These are phyloP conservation scores for Coelopa frigida DNA, from an alignment of 1,140 invertebrate species.

Conservation along the genomic window DNA sequence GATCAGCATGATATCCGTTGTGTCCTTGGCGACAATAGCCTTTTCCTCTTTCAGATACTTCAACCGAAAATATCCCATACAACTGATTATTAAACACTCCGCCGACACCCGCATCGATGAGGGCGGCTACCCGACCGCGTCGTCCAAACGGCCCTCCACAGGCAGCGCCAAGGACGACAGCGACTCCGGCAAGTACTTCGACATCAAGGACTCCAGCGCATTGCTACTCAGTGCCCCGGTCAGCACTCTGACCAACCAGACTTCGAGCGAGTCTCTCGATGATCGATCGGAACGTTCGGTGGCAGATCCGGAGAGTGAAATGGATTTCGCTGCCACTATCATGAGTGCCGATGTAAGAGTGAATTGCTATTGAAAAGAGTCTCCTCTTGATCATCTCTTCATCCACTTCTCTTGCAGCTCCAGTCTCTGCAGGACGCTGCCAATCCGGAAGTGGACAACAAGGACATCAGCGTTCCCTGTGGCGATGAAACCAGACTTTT, in stretches of 20 bases:
- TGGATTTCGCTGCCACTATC: slow-evolving; percentile 31
- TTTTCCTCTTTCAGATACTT: slow-evolving; percentile 53
- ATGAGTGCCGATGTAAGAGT: slow-evolving; percentile 29
- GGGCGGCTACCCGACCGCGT: background rate
- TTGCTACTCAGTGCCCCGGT: background rate
- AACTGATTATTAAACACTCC: slow-evolving; percentile 47
- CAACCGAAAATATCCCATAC: slow-evolving; percentile 85
- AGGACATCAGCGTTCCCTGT: slow-evolving; percentile 29
- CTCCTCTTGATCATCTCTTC: background rate
- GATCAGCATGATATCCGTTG: background rate
- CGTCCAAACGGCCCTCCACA: too few species aligned
- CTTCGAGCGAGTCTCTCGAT: slow-evolving; percentile 1
- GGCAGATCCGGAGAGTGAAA: slow-evolving; percentile 18
- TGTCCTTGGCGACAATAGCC: too few species aligned
- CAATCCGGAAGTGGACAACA: slow-evolving; percentile 31
- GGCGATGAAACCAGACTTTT: slow-evolving; percentile 47
- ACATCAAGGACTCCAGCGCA: background rate
- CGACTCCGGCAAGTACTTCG: slow-evolving; percentile 1
- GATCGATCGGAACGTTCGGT: background rate
- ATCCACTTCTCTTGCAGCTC: slow-evolving; percentile 18
- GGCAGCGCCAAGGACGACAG: background rate
- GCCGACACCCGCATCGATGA: slow-evolving; percentile 4
- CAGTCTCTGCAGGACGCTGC: slow-evolving; percentile 24
- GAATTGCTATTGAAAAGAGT: background rate
- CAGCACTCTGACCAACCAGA: background rate